Conservation (phyloP, 1,140 invertebrate species). For the Drosophila lini region DNA sequence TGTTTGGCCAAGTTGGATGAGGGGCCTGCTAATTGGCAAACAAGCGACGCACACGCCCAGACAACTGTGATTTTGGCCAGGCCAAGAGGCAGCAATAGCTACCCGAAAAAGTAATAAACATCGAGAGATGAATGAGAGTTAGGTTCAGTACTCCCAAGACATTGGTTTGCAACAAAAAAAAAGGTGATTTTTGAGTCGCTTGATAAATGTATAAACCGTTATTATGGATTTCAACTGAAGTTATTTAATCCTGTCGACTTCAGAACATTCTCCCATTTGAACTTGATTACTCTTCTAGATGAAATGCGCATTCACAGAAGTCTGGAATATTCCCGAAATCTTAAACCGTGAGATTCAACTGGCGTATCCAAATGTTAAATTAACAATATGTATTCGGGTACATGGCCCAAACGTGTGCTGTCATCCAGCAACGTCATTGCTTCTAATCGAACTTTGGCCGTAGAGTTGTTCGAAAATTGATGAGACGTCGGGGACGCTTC, state of each 20-base stretch:
- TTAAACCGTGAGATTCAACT: background rate
- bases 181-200: background rate
- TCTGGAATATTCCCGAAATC: conserved; percentile 8
- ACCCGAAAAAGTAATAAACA: background rate
- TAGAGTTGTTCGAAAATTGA: background rate
- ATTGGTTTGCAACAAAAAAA: background rate
- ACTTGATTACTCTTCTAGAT: background rate
- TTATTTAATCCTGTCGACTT: no score
- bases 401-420: conserved; percentile 2
- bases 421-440: conserved; percentile 11
- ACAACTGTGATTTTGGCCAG: conserved; percentile 61
- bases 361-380: background rate
- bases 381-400: background rate
- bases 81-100: conserved; percentile 13
- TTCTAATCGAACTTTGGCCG: conserved; percentile 23
- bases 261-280: background rate
- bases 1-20: background rate
- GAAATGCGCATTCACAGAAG: background rate
- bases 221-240: background rate
- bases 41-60: conserved; percentile 48
- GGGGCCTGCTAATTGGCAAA: conserved; percentile 63
- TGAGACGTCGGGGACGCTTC: conserved; percentile 1
- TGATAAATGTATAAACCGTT: background rate
- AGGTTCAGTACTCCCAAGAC: conserved; percentile 6
- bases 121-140: background rate